Evolutionary conservation across 2,888 invertebrate genomes (phyloP).

Genomic region (Congeria kusceri): DNA sequence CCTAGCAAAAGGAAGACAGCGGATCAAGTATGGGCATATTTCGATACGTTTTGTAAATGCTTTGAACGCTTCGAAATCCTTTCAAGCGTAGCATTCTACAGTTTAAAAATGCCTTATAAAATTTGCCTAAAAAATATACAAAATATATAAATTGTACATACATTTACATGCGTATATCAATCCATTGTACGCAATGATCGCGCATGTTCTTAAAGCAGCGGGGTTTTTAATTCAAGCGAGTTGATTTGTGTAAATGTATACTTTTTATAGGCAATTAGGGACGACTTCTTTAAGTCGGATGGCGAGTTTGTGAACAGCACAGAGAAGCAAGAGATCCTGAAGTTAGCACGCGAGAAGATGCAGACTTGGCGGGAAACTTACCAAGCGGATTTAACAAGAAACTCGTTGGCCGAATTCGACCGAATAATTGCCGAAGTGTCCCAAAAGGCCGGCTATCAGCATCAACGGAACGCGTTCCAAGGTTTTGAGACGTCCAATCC

Average conservation of each 20-base stretch:
- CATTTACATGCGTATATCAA: no score
- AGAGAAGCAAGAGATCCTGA: constrained; percentile 24
- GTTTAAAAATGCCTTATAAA: no score
- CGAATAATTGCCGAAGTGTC: constrained; percentile 28
- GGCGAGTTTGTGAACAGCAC: constrained; percentile 27
- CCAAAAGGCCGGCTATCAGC: not conserved
- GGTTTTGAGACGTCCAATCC: constrained; percentile 31
- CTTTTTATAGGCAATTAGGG: constrained; percentile 36
- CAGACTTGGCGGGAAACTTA: constrained; percentile 35
- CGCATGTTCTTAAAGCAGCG: no score
- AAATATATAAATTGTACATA: no score
- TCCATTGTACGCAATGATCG: no score
- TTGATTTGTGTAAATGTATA: not conserved
- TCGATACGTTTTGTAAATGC: not conserved
- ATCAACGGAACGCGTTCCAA: constrained; percentile 6
- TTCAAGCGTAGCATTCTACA: no score
- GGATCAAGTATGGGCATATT: constrained; percentile 24
- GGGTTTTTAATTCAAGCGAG: not conserved
- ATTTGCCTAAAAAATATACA: no score
- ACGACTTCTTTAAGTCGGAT: constrained; percentile 42
- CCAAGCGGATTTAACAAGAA: constrained; percentile 24
- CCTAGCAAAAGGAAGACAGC: constrained; percentile 40
- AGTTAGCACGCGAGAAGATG: constrained; percentile 24
- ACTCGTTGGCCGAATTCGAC: constrained; percentile 31
- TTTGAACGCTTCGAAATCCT: no score